Percentiles rank a stretch among this genome's conserved stretches.
Evolutionary conservation across 2,797 vertebrate species (phyloP).

Genomic region (Pagetopsis macropterus): DNA sequence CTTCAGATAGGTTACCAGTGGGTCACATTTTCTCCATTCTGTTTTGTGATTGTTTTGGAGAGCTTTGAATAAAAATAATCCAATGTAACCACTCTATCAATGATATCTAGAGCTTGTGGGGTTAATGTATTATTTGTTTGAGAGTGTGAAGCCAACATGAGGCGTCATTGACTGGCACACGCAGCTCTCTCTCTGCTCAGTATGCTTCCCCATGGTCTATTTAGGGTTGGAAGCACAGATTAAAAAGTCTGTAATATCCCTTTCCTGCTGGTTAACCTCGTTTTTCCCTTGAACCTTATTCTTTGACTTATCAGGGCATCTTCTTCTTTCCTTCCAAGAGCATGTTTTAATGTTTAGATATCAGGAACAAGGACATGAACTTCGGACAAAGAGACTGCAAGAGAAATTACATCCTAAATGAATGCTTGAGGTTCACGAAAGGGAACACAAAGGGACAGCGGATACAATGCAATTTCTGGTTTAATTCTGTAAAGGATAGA

Average conservation of each 20-base stretch:
- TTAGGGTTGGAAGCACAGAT: slow-evolving; percentile 28
- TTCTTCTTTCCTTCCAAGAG: slow-evolving; percentile 31
- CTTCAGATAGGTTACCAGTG: no score
- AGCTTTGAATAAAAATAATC: no score
- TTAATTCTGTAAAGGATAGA: not conserved
- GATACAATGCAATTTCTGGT: not conserved
- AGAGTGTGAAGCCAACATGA: not conserved
- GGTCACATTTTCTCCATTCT: no score
- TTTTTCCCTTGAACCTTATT: slow-evolving; percentile 52
- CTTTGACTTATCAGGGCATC: slow-evolving; percentile 57
- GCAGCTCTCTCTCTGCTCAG: not conserved
- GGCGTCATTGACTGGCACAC: not conserved
- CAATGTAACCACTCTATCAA: no score
- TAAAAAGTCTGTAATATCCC: slow-evolving; percentile 6
- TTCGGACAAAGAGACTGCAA: not conserved
- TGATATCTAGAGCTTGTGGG: not conserved
- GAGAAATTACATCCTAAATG: not conserved
- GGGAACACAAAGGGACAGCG: not conserved
- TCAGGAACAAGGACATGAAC: slow-evolving; percentile 19
- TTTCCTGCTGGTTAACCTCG: slow-evolving; percentile 50
- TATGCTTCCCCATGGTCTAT: slow-evolving; percentile 8
- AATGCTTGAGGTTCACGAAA: not conserved
- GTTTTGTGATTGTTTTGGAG: no score
- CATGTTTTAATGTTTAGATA: slow-evolving; percentile 19
- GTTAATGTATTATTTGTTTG: not conserved